Evolutionary conservation across 2,113 vertebrate genomes (phyloP).

Genomic region (Podarcis raffonei): DNA sequence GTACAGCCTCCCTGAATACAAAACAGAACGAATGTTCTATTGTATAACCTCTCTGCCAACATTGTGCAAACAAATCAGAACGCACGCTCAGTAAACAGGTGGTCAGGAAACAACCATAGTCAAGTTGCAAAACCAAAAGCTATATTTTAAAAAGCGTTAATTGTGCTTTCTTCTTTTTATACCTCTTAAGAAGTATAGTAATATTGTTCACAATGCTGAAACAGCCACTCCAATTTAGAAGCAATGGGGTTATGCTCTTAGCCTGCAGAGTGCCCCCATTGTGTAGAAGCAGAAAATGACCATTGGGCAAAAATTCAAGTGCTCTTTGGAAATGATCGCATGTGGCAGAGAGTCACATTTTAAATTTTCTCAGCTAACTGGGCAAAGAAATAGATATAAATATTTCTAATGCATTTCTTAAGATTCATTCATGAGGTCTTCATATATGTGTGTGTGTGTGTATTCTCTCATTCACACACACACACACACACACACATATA

Average conservation of each 20-base stretch:
- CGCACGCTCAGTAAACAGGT: no score
- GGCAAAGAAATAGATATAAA: not conserved
- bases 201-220: not conserved
- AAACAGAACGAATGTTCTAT: no score
- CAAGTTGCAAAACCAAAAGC: not conserved
- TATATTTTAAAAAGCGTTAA: not conserved
- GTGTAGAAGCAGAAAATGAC: not conserved
- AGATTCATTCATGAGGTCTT: not conserved
- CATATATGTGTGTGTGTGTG: not conserved
- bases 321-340: not conserved
- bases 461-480: no score
- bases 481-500: no score
- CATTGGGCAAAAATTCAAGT: not conserved
- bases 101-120: not conserved
- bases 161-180: not conserved
- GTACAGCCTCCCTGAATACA: no score
- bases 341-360: slow-evolving; percentile 19
- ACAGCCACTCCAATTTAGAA: not conserved
- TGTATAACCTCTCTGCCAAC: no score
- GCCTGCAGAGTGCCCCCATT: not conserved
- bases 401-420: not conserved
- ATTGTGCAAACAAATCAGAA: no score
- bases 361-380: not conserved
- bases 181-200: not conserved
- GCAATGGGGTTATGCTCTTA: not conserved